Base-by-base conservation (phyloP, 2,888 invertebrate species). In the Hipparchia sbordonii region DNA sequence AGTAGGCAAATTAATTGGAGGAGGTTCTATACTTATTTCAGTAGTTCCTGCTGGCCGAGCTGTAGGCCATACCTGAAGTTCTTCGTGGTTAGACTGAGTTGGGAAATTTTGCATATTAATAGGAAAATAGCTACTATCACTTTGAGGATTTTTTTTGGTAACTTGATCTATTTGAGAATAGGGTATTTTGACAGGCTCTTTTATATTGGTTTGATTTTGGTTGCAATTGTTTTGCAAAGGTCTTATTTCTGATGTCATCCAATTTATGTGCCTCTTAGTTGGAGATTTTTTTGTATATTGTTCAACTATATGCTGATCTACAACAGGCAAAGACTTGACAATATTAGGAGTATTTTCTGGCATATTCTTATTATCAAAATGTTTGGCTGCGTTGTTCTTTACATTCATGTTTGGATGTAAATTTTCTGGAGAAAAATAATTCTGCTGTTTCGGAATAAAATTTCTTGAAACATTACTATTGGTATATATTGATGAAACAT, bases 221-320 rank as follows among this genome's bases (percentile, higher is more conserved):
- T 85, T 89, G 76, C 85, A 90, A 79, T 84, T 86, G 77, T 84
- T 89, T 82, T 91, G 91, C 82, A 89, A 86, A 13, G 93, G 87
- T 76, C 92, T 87, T 62, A 88, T 87, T 85, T 93, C 93, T 23
- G 93, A 93, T 33, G 93, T 93, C 93, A 93, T 93, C 93, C 93
- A 93, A 79, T 93, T 93, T 52, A 93, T 93, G 75, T 93, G 93
- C 89, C 89, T 92, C 86, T 93, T 93, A 72, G 80, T 91, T 1
- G 92, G 91, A 6, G 91, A 91, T 76, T 93, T 93, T 77, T 93
- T 93, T 0, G 89, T 88, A 79, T 87, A 92, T 76, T 93, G 93
- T 73, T 93, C 93, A 56, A 86, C 76, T 70, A 88, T 85, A 72
- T 87, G 87, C 52, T 82, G 81, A 46, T 82, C 82, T 9, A 78